phyloP scores from a whole-genome alignment of 1,140 invertebrate genomes.

The Bradysia coprophila region DNA sequence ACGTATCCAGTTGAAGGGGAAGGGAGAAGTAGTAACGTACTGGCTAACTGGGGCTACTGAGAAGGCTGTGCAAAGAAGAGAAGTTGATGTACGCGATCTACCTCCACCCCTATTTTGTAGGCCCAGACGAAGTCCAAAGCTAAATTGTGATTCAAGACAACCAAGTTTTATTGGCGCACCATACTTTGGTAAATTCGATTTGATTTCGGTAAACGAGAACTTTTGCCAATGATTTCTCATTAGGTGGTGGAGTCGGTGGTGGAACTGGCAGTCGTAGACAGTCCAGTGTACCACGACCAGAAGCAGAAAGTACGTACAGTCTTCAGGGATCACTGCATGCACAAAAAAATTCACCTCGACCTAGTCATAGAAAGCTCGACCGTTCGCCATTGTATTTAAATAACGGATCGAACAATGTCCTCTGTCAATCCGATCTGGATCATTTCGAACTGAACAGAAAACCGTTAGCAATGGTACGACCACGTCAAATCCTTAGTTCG shows the following conservation, averaged over 20 bases:
- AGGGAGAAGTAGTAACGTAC: constrained; percentile 65
- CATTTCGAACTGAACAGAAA: constrained; percentile 7
- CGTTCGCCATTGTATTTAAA: constrained; percentile 8
- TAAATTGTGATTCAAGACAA: constrained; percentile 49
- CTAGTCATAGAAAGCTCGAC: constrained; percentile 12
- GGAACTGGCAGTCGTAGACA: constrained; percentile 14
- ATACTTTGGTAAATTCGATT: constrained; percentile 14
- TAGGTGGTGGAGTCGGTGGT: too few relatives aligned
- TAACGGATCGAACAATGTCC: constrained; percentile 15
- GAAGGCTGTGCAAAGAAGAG: constrained; percentile 61
- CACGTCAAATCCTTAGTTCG: constrained; percentile 19
- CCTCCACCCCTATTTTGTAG: constrained; percentile 53
- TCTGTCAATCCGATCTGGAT: constrained; percentile 20
- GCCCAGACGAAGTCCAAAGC: constrained; percentile 53
- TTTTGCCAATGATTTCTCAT: background rate
- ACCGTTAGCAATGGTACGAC: constrained; percentile 20
- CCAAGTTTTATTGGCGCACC: constrained; percentile 31
- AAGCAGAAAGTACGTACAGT: constrained; percentile 21
- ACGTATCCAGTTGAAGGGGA: constrained; percentile 76
- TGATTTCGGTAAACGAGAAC: too few relatives aligned
- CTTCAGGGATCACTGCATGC: constrained; percentile 17
- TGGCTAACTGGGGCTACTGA: constrained; percentile 78
- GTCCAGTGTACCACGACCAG: constrained; percentile 24
- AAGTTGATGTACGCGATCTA: constrained; percentile 64
- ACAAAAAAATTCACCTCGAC: constrained; percentile 14